A percentile compares a stretch with the other conserved stretches of the same genome.
These are phyloP conservation scores for Takifugu ocellatus DNA, from an alignment of 2,797 vertebrate species.

Conservation along the genomic window DNA sequence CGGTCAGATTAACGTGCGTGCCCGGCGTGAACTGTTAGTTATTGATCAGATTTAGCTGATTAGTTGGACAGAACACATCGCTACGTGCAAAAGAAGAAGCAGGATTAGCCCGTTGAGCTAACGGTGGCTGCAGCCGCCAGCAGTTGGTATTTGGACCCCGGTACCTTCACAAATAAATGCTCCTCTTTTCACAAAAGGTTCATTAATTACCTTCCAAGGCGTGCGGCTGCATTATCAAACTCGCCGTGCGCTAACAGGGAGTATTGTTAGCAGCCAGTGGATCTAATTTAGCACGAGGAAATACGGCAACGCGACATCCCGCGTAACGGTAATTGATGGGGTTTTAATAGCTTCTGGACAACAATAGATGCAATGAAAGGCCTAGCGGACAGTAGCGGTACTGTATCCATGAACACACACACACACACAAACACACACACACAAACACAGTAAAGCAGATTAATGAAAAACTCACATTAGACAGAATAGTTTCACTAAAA, in stretches of 20 bases:
- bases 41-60: conserved; percentile 42
- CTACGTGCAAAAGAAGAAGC: not conserved
- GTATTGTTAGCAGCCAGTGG: too few species aligned
- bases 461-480: conserved; percentile 24
- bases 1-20: conserved; percentile 57
- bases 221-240: not conserved
- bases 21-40: conserved; percentile 2
- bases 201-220: not conserved
- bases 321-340: not conserved
- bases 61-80: conserved; percentile 5
- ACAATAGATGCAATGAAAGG: not conserved
- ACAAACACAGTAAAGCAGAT: not conserved
- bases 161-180: too few species aligned
- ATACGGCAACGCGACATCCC: not conserved
- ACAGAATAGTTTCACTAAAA: conserved; percentile 20
- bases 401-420: not conserved
- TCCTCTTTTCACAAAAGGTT: too few species aligned
- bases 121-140: not conserved
- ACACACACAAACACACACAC: not conserved
- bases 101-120: too few species aligned
- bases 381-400: not conserved
- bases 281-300: too few species aligned
- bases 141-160: not conserved
- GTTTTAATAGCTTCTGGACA: conserved; percentile 1
- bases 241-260: too few species aligned